Evolutionary conservation across 2,113 vertebrate genomes (phyloP), one percentile per base, ranked within the genome.

Genomic region (Crocuta crocuta): DNA sequence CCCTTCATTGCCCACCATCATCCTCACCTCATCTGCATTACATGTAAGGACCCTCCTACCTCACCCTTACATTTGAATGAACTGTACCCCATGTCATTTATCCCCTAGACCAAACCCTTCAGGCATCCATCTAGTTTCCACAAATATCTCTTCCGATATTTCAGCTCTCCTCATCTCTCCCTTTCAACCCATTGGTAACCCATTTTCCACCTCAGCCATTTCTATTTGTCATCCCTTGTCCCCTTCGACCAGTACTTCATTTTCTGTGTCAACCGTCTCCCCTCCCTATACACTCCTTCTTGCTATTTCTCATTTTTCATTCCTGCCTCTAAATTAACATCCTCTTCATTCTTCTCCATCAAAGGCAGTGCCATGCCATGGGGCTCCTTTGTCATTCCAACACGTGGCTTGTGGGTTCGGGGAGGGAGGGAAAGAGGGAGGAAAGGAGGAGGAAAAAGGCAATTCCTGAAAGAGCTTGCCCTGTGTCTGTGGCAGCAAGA

Each of bases 331-430:
- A 45, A 43, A 39, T 92, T 80, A 87, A 70, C 95, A 88, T 71
- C 50, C 53, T 92, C 39, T 65, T 76, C 92, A 95, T 97, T 97
- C 89, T 97, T 94, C 86, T 91, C 88, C 97, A 98, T 96, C 97
- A 92, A 96, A 97, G 96, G 96, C 97, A 96, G 92, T 95, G 86
- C 93, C 97, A 92, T 89, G 86, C 97, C 96, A 92, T 90, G 94
- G 97, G 96, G 78, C 63, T 96, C 90, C 96, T 98, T 98, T 98
- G 97, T 98, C 97, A 98, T 97, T 85, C 68, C 71, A 97, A 91
- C 97, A 96, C 94, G 33, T 97, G 97, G 95, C 95, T 95, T 71
- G 61, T 81, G 96, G 97, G 95, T 28, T 80, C 58, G 63, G 97
- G 85, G 93, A 66, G 66, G 89, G 28, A 50, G 70, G 70, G 50